A percentile compares a stretch with the other conserved stretches of the same genome.
Evolutionary conservation across 2,797 vertebrate species (phyloP).

Genomic region (Telmatherina bonti): DNA sequence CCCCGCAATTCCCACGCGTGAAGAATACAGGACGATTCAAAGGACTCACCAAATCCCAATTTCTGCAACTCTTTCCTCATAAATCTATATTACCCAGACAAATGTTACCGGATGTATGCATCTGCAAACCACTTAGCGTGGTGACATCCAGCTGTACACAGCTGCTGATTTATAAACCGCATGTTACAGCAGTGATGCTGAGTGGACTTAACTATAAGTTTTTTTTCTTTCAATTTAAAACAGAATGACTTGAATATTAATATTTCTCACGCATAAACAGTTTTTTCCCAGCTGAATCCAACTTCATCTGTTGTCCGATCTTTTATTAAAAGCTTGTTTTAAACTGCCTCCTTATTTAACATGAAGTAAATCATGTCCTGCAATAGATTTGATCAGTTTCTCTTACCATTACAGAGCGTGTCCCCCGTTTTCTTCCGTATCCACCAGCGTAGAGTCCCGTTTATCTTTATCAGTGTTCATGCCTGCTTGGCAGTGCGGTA

Average conservation of each 20-base stretch:
- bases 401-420: slow-evolving; percentile 71
- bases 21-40: slow-evolving; percentile 29
- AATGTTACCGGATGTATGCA: background rate
- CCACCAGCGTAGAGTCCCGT: slow-evolving; percentile 27
- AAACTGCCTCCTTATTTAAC: background rate
- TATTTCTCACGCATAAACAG: background rate
- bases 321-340: background rate
- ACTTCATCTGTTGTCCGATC: slow-evolving; percentile 42
- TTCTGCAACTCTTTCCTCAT: background rate
- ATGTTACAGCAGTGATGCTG: background rate
- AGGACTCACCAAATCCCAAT: background rate
- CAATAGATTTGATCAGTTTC: background rate
- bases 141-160: background rate
- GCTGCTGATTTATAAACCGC: background rate
- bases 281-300: slow-evolving; percentile 19
- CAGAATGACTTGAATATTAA: background rate
- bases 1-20: slow-evolving; percentile 32
- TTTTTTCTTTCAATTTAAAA: slow-evolving; percentile 3
- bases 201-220: slow-evolving; percentile 4
- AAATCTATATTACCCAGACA: background rate
- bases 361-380: background rate
- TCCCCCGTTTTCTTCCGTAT: slow-evolving; percentile 52
- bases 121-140: background rate
- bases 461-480: slow-evolving; percentile 56
- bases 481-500: slow-evolving; percentile 38